These are phyloP conservation scores for Sarcophilus harrisii DNA, from an alignment of 2,797 vertebrate genomes.

Conservation along the genomic window DNA sequence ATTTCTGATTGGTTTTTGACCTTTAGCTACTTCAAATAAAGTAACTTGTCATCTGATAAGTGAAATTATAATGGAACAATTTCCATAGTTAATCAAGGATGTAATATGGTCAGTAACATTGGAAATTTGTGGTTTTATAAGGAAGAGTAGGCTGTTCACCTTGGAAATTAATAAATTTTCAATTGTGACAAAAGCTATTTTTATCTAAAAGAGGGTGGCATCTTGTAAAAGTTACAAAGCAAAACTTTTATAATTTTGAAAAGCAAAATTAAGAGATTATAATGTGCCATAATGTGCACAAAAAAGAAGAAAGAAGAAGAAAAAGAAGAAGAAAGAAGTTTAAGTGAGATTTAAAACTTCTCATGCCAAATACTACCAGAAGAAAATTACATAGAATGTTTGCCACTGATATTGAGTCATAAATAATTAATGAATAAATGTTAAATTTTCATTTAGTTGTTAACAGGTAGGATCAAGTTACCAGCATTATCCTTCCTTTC, in stretches of 20 bases:
- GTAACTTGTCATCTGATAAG: background rate
- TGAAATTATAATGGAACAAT: background rate
- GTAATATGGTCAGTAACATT: background rate
- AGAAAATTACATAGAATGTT: background rate
- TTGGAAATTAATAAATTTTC: background rate
- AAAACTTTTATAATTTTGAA: background rate
- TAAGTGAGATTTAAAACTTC: background rate
- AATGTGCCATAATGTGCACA: background rate
- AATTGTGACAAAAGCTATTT: background rate
- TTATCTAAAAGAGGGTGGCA: background rate
- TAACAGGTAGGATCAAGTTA: background rate
- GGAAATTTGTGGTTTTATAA: background rate
- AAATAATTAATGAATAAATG: background rate
- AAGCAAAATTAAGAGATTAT: background rate
- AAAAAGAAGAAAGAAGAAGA: background rate
- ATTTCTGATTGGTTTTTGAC: background rate
- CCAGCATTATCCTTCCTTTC: background rate
- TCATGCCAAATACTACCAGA: background rate
- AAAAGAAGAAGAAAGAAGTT: background rate
- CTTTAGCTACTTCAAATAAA: background rate
- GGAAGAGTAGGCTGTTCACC: background rate
- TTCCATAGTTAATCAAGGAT: background rate
- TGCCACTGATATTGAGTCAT: background rate
- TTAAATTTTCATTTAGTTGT: background rate
- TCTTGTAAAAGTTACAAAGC: background rate